Conservation (phyloP, 2,797 vertebrate species). For the Enteromius unitaeniatus region DNA sequence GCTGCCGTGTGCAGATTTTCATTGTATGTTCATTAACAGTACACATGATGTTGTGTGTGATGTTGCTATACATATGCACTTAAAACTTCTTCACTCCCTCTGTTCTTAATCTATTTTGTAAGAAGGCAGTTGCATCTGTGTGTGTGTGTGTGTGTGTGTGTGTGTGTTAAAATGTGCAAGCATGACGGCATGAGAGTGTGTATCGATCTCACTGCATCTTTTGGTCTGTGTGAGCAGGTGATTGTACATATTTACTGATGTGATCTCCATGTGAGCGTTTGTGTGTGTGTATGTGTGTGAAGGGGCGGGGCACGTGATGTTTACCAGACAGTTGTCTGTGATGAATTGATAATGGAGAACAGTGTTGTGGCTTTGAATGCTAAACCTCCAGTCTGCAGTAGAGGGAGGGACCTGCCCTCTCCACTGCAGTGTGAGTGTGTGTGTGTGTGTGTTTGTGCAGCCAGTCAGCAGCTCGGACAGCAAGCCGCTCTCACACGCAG, state of each 20-base stretch:
- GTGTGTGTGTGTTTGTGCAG: constrained; percentile 35
- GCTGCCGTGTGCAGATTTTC: constrained; percentile 9
- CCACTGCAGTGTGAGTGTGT: constrained; percentile 60
- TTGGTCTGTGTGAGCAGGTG: constrained; percentile 17
- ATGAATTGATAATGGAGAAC: constrained; percentile 66
- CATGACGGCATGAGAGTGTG: not conserved
- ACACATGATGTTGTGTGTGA: not conserved
- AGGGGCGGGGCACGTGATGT: constrained; percentile 55
- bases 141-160: no score
- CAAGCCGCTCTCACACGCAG: constrained; percentile 32
- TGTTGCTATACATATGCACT: not conserved
- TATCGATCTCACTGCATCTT: constrained; percentile 11
- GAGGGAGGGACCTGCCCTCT: constrained; percentile 59
- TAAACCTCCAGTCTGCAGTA: constrained; percentile 63
- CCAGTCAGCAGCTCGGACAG: constrained; percentile 17
- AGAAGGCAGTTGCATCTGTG: not conserved
- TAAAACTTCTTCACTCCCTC: not conserved
- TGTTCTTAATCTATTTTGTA: not conserved
- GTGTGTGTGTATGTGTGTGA: constrained; percentile 39
- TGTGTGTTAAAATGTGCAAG: not conserved
- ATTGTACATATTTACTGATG: not conserved
- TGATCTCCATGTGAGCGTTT: not conserved
- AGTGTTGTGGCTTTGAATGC: constrained; percentile 63
- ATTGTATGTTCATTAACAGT: not conserved
- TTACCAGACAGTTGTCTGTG: constrained; percentile 67